phyloP scores from a whole-genome alignment of 2,888 invertebrate genomes.

The Abrostola tripartita region DNA sequence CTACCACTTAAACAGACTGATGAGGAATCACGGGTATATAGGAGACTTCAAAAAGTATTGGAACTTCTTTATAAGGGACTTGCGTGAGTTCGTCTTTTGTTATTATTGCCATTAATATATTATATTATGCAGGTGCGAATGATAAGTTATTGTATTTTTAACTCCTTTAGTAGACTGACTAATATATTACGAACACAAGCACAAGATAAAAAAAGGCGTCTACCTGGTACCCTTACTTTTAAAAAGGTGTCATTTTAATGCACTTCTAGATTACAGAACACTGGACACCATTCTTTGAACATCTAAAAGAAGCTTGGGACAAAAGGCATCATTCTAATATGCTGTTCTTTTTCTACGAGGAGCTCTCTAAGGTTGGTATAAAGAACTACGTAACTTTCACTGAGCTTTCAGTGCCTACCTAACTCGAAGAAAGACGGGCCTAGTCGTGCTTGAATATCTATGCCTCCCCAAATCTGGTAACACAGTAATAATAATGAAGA shows the following conservation, averaged over 20 bases:
- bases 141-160: no score
- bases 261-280: slow-evolving; percentile 83
- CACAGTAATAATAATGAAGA: no score
- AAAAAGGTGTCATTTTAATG: not conserved
- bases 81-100: slow-evolving; percentile 87
- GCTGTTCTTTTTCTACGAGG: slow-evolving; percentile 94
- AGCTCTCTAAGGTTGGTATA: slow-evolving; percentile 89
- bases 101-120: no score
- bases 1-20: slow-evolving; percentile 92
- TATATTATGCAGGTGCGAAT: no score
- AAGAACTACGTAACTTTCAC: not conserved
- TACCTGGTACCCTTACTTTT: no score
- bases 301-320: slow-evolving; percentile 93
- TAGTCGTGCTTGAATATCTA: no score
- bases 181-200: no score
- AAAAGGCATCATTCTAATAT: slow-evolving; percentile 90
- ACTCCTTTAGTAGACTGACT: no score
- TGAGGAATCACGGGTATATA: slow-evolving; percentile 90
- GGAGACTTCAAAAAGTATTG: slow-evolving; percentile 92
- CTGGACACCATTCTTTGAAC: slow-evolving; percentile 94
- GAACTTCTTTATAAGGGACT: slow-evolving; percentile 90
- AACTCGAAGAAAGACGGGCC: no score
- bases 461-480: no score
- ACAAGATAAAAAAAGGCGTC: no score
- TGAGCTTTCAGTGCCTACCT: no score